Conservation (phyloP, 2,113 vertebrate species). For the Saiga tatarica region DNA sequence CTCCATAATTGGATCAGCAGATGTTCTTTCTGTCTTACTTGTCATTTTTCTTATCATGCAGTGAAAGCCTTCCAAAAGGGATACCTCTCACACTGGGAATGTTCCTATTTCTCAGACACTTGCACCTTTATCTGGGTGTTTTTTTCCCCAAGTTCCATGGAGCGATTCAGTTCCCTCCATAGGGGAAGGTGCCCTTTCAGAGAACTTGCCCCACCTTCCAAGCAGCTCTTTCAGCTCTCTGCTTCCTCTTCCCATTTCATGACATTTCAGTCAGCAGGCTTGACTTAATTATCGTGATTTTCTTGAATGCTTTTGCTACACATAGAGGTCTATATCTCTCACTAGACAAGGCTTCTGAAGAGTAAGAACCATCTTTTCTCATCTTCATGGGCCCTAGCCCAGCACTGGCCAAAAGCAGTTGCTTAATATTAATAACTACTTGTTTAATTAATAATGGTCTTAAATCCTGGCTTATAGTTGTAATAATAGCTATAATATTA, state of each 20-base stretch:
- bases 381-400: not conserved
- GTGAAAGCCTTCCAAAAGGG: not conserved
- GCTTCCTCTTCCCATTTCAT: not conserved
- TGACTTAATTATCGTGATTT: not conserved
- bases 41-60: not conserved
- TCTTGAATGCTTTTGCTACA: not conserved
- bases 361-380: not conserved
- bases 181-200: not conserved
- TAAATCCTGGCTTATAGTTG: not conserved
- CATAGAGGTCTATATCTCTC: not conserved
- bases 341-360: not conserved
- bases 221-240: not conserved
- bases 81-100: not conserved
- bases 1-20: not conserved
- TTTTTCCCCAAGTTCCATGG: not conserved
- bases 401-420: not conserved
- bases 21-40: not conserved
- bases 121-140: not conserved
- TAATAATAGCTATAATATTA: not conserved
- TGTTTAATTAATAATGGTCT: not conserved
- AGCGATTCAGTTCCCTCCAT: not conserved
- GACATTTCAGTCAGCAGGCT: not conserved
- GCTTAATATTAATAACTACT: not conserved
- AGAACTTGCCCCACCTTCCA: accelerated
- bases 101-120: not conserved